Base-by-base conservation (phyloP, 37 sponge, comb jelly and placozoan species). In the Bolinopsis microptera region DNA sequence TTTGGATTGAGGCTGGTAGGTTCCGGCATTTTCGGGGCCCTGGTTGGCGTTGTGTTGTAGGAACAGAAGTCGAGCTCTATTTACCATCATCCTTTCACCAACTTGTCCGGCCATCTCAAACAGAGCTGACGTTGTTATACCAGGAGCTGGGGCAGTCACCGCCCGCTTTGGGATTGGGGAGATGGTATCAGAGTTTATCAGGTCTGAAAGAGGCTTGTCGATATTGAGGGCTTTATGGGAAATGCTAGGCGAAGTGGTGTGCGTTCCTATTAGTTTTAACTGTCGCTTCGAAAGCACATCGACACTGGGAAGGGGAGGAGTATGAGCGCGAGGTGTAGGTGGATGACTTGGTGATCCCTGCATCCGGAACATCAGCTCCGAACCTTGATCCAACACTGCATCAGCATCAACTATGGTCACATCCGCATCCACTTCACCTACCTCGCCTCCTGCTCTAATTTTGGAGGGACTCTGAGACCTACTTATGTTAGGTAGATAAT, bases 71-170 rank as follows among this genome's bases (percentile, higher is more conserved):
- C 35, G 38, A 9, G 90, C 90, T 86, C 90, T 1, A 48, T 86
- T 86, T 39, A 86, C 61, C 90, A 86, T 86, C 90, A 86, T 86
- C 26, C 61, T 1, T 48, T 86, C 90, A 16, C 90, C 90, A 2
- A 86, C 61, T 3, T 39, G 90, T 3, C 61, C 90, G 48, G 90
- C 90, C 61, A 86, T 39, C 31, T 86, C 90, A 18, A 77, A 77
- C 35, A 77, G 80, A 35, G 80, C 32, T 0, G 80, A 77, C 21
- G 80, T 34, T 21, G 80, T 77, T 1, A 77, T 32, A 3, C 80
- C 80, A 28, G 80, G 37, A 36, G 80, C 33, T 70, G 74, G 74
- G 9, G 35, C 37, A 21, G 27, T 32, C 35, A 32, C 36, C 1
- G 80, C 28, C 9, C 33, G 27, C 36, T 77, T 77, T 1, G 80